Evolutionary conservation across 2,113 vertebrate genomes (phyloP).

Genomic region (Clupea harengus): DNA sequence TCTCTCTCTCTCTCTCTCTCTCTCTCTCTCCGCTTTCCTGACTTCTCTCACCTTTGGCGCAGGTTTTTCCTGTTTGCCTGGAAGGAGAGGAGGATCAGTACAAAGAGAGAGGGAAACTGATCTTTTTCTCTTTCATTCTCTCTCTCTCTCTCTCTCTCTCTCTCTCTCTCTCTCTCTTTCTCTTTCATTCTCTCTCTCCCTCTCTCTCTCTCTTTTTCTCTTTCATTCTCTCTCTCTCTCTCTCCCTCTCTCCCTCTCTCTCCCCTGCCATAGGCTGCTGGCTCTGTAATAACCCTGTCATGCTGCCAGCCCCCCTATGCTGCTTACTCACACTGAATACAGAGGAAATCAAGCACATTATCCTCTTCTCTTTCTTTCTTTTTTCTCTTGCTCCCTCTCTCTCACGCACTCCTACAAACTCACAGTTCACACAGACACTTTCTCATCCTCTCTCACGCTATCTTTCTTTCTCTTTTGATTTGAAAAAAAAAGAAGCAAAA

Average conservation of each 20-base stretch:
- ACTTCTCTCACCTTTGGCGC: background rate
- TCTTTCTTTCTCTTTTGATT: background rate
- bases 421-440: background rate
- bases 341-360: background rate
- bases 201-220: background rate
- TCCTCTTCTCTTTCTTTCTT: background rate
- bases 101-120: background rate
- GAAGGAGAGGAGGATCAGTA: background rate
- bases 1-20: background rate
- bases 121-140: background rate
- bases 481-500: background rate
- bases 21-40: background rate
- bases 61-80: background rate
- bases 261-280: background rate
- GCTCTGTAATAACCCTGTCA: background rate
- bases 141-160: background rate
- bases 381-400: background rate
- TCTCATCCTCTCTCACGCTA: background rate
- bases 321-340: background rate
- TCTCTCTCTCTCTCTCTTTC: background rate
- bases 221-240: background rate
- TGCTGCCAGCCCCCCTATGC: background rate
- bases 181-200: background rate
- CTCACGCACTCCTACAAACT: background rate
- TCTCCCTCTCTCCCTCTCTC: background rate